These are phyloP conservation scores for Cladorhizidae sp. DNA, from an alignment of 37 sponge, comb jelly and placozoan genomes.

Conservation along the genomic window DNA sequence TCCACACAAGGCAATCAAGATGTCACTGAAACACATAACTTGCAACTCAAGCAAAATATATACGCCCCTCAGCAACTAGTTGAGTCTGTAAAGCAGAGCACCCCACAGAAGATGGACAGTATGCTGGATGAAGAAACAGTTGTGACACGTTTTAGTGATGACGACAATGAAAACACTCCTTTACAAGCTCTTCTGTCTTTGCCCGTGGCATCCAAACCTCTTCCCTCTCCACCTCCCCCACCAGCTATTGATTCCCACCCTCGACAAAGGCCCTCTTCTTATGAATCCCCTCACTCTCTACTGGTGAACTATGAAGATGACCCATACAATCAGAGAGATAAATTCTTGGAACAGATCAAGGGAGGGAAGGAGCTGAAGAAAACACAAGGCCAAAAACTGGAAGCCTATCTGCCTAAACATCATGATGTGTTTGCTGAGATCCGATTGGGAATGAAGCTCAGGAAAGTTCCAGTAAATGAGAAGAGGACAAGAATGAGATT, in stretches of 20 bases:
- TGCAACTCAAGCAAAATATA: too few relatives aligned
- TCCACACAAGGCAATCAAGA: background rate
- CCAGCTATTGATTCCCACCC: constrained; percentile 36
- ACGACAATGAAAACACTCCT: background rate
- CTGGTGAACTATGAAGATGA: too few relatives aligned
- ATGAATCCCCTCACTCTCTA: background rate
- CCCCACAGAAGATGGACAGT: too few relatives aligned
- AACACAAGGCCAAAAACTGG: background rate
- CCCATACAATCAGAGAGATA: constrained; percentile 37
- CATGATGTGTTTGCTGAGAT: constrained; percentile 37
- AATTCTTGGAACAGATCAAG: constrained; percentile 58
- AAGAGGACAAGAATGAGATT: background rate
- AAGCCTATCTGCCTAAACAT: background rate
- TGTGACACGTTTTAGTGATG: constrained; percentile 15
- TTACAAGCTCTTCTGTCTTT: constrained; percentile 7
- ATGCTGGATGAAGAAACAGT: background rate
- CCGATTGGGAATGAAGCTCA: constrained; percentile 18
- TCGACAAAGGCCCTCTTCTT: constrained; percentile 9
- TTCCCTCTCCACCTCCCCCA: constrained; percentile 36
- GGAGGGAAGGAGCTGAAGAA: constrained; percentile 36
- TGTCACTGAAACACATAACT: background rate
- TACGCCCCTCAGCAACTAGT: too few relatives aligned
- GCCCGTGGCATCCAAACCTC: background rate
- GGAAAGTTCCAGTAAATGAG: constrained; percentile 18
- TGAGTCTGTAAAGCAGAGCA: too few relatives aligned